Evolutionary conservation across 92 coral and sea anemone species (phyloP).

Genomic region (Muricea muricata): DNA sequence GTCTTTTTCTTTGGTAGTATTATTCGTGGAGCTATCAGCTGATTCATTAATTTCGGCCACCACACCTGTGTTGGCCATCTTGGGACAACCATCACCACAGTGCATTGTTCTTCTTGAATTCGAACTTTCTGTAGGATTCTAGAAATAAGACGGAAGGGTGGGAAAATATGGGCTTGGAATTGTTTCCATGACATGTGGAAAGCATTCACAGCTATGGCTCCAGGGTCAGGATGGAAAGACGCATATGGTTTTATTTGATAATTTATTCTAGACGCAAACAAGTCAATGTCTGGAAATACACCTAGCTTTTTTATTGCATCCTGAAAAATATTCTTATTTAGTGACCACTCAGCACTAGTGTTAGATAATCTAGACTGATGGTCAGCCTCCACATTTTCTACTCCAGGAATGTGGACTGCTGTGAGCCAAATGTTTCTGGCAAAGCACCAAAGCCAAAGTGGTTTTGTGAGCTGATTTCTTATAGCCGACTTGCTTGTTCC

Average conservation of each 20-base stretch:
- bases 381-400: background rate
- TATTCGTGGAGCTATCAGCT: background rate
- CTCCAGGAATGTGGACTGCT: no score
- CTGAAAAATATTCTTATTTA: no score
- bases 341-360: no score
- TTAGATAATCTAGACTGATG: background rate
- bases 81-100: background rate
- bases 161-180: background rate
- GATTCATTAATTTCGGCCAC: background rate
- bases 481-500: constrained; percentile 33
- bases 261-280: no score
- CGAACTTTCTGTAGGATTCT: background rate
- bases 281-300: no score
- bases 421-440: no score
- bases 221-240: no score
- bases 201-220: no score
- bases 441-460: constrained; percentile 10
- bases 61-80: constrained; percentile 6
- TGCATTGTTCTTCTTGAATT: background rate
- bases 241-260: no score
- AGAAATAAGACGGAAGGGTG: background rate
- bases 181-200: no score
- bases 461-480: no score
- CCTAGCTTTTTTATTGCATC: no score
- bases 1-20: background rate